phyloP scores from a whole-genome alignment of 1,140 invertebrate species.

The Acromyrmex heyeri region DNA sequence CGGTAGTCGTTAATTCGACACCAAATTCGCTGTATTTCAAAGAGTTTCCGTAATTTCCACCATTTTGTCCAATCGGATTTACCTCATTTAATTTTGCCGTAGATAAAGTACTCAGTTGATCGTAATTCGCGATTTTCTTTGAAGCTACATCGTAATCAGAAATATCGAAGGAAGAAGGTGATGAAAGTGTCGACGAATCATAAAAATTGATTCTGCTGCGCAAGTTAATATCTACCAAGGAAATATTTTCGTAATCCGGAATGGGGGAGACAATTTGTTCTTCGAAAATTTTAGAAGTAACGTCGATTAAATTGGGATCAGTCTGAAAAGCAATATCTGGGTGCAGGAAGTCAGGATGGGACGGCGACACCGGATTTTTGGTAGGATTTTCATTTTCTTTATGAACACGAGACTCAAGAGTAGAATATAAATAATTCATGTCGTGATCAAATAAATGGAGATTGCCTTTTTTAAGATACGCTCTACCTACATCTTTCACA shows the following conservation, averaged over 20 bases:
- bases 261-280: neutral
- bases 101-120: neutral
- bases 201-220: neutral
- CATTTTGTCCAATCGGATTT: neutral
- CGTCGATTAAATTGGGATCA: neutral
- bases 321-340: neutral
- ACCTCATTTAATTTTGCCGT: neutral
- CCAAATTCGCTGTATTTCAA: neutral
- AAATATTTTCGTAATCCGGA: neutral
- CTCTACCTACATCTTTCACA: constrained; percentile 12
- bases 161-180: neutral
- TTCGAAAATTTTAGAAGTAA: neutral
- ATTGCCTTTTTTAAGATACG: constrained; percentile 5
- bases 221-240: neutral
- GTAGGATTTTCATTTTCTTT: neutral
- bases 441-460: constrained; percentile 5
- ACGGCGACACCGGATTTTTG: neutral
- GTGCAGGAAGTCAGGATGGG: constrained; percentile 16
- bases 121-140: neutral
- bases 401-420: neutral
- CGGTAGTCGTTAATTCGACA: neutral
- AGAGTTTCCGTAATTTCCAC: neutral
- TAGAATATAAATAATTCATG: neutral
- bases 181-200: neutral
- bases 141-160: neutral